Conservation (phyloP, 2,888 invertebrate species). For the Leptopilina syphax region DNA sequence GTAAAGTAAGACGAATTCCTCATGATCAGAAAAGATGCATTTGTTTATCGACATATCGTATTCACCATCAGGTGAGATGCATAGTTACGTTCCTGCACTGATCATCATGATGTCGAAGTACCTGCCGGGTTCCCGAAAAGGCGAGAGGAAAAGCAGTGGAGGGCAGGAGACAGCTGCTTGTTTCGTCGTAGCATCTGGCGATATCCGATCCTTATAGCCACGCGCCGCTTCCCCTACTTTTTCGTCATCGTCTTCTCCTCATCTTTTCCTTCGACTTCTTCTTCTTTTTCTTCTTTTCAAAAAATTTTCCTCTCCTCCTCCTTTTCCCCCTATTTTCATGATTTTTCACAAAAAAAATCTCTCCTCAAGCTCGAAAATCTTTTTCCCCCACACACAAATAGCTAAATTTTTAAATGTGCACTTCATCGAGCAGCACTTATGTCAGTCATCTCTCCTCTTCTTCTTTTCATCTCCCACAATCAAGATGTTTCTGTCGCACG, state of each 20-base stretch:
- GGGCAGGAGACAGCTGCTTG: constrained; percentile 66
- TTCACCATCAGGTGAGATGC: constrained; percentile 15
- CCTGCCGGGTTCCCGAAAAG: constrained; percentile 53
- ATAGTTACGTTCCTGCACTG: constrained; percentile 30
- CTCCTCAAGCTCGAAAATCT: background rate
- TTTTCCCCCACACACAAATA: constrained; percentile 14
- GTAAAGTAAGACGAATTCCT: no score
- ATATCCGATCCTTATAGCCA: constrained; percentile 72
- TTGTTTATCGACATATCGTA: background rate
- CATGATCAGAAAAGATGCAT: no score
- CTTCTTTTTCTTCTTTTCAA: constrained; percentile 46
- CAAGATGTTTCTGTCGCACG: constrained; percentile 26
- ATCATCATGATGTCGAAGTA: constrained; percentile 43
- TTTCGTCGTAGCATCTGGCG: constrained; percentile 70
- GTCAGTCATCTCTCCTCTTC: background rate
- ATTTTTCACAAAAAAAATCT: constrained; percentile 2
- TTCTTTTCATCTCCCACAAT: constrained; percentile 34
- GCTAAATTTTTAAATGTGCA: background rate
- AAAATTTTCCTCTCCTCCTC: constrained; percentile 51
- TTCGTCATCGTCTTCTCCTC: no score
- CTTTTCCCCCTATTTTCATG: constrained; percentile 38
- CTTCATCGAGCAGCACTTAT: constrained; percentile 20
- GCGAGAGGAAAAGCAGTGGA: constrained; percentile 55
- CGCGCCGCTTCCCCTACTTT: constrained; percentile 71
- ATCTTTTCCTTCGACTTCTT: constrained; percentile 17